Conservation (phyloP, 2,888 invertebrate species). For the Tipula lateralis region DNA sequence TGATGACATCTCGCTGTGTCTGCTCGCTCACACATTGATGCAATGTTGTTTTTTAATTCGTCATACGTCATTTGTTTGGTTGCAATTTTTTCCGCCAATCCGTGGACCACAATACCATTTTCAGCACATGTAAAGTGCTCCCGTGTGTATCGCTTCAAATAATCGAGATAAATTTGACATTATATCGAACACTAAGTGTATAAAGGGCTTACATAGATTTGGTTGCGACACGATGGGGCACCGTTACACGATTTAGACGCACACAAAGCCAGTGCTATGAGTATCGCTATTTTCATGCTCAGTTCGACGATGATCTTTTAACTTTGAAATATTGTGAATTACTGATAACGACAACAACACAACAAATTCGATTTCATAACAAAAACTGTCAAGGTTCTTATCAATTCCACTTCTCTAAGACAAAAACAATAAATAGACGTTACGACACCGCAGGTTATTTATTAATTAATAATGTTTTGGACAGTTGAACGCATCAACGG, state of each 20-base stretch:
- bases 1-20: background rate
- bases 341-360: too few species aligned
- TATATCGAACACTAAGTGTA: background rate
- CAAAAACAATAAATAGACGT: too few species aligned
- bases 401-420: too few species aligned
- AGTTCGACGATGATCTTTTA: too few species aligned
- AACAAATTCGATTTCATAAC: too few species aligned
- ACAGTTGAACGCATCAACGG: background rate
- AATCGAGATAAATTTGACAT: background rate
- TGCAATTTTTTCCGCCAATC: background rate
- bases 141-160: background rate
- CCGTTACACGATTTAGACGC: too few species aligned
- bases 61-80: background rate
- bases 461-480: background rate
- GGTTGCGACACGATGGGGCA: background rate
- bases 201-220: background rate
- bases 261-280: background rate
- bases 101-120: background rate
- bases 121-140: background rate
- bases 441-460: too few species aligned
- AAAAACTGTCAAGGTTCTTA: too few species aligned
- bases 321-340: too few species aligned
- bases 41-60: background rate
- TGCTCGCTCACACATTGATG: background rate
- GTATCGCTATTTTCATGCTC: background rate